Conservation (phyloP, 2,888 invertebrate genomes). For the Parthenolecanium corni region DNA sequence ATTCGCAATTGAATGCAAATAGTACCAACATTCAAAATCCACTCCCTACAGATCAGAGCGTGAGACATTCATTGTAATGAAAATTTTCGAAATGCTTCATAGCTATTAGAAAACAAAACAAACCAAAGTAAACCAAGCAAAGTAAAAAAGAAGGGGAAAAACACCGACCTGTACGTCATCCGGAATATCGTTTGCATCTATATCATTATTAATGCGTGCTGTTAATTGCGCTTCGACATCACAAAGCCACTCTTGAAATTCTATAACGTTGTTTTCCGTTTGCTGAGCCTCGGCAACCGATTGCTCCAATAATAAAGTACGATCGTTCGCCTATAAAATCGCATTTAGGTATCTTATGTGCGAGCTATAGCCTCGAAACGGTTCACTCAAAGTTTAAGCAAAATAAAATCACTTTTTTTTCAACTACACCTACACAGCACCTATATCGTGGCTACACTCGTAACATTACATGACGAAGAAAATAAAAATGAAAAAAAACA, state of each 20-base stretch:
- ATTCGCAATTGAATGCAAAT: too few species aligned
- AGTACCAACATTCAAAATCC: too few species aligned
- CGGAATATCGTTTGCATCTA: constrained; percentile 66
- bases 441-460: too few species aligned
- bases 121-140: background rate
- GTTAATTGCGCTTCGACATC: constrained; percentile 56
- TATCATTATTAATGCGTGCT: constrained; percentile 61
- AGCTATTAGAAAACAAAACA: too few species aligned
- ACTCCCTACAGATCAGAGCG: too few species aligned
- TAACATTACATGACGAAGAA: too few species aligned
- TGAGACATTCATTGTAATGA: background rate
- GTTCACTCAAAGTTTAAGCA: too few species aligned
- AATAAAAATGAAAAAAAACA: too few species aligned
- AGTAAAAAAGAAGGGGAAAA: constrained; percentile 16
- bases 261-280: constrained; percentile 60
- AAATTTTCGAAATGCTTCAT: background rate
- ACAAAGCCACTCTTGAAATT: constrained; percentile 59
- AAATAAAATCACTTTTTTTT: too few species aligned
- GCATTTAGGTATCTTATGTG: background rate
- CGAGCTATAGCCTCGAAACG: background rate
- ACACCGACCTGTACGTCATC: constrained; percentile 55
- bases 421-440: too few species aligned
- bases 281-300: constrained; percentile 64
- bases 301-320: constrained; percentile 51
- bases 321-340: constrained; percentile 45